Base-by-base conservation (phyloP, 2,888 invertebrate genomes). In the Habroteleia sp. region DNA sequence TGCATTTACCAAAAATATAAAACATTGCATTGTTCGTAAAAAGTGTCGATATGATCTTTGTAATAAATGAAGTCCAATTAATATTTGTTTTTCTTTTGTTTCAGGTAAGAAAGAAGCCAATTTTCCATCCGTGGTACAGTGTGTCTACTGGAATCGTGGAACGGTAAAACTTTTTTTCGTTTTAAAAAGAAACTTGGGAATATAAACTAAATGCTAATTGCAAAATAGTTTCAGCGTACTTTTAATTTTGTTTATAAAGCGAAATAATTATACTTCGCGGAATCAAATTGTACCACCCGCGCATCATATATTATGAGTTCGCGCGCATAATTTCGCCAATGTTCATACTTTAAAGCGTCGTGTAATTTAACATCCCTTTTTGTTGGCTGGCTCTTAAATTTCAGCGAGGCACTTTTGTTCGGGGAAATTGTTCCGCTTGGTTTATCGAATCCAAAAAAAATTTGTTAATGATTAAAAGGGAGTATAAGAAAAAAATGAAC, bases 221-320 rank as follows among this genome's bases (percentile, higher is more conserved):
- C 16, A 31, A 46, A 46, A 46, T 8, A 29, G 29, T 17, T 25
- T 11, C 25, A 4, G 17, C 33, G 20, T 7, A 50, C 35, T 52
- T 52, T 52, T 52, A 52, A 52, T 52, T 20, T 52, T 14, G 16
- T 52, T 46, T 27, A 29, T 13, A 50, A 50, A 35, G 23, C 23
- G n/a, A 44, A 60, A 48, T 60, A 60, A 46, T 60, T 60, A 33
- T 35, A 58, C 44, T n/a, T 25, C 58, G 20, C 39, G 37, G 20
- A 7, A 23, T 46, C 46, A 60, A 56, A 46, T 46, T 60, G 25
- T 37, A 10, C 52, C 52, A 8, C n/a, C n/a, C 52, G 52, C 52
- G 16, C 31, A 16, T 17, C 60, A 17, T 60, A 60, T 60, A 46
- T 60, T 44, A 46, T 60, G 37, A 60, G 11, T 5, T 11, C 17